Evolutionary conservation across 2,113 vertebrate genomes (phyloP), one percentile per base, ranked within the genome.

Genomic region (Xiphorhynchus elegans): DNA sequence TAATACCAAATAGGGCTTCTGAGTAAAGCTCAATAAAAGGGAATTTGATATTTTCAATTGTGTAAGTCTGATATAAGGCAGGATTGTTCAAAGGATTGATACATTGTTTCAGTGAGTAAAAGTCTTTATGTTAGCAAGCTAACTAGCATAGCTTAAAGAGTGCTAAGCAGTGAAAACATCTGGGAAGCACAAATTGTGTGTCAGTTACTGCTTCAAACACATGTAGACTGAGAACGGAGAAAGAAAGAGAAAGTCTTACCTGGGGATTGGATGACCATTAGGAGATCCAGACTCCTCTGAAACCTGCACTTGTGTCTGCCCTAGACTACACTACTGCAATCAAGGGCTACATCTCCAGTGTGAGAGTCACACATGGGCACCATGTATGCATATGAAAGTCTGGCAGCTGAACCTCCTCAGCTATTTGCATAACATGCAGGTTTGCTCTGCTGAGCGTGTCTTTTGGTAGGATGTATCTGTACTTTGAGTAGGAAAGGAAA

Each of bases 361-460:
- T 39, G 29, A 14, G 42, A 33, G n/a, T 58, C 15, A 6, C 7
- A 1, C 2, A 3, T 5, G 23, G 29, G 29, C 40, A 56, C 21
- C 1, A 0, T 13, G 3, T 24, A 13, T 2, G 23, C 0, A 0
- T 50, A 14, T 0, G 13, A 64, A 21, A 49, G 21, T 18, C 75
- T 11, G 13, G 13, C 47, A 59, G 42, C 35, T 0, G 2, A 24
- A 66, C 31, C 37, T 29, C 16, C 17, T 47, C 46, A 33, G 39
- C 5, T 10, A 1, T 15, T 59, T 58, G 82, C 50, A 29, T 52
- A 20, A n/a, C 29, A 21, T 37, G 11, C 3, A 29, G 19, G 10
- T 66, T 90, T 66, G 14, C 50, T 62, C 76, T 76, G 12, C 72
- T 40, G 46, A 44, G 9, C 9, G 24, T 2, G 0, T 50, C 46